Conservation (phyloP, 2,113 vertebrate species). For the Pterocles orientalis region DNA sequence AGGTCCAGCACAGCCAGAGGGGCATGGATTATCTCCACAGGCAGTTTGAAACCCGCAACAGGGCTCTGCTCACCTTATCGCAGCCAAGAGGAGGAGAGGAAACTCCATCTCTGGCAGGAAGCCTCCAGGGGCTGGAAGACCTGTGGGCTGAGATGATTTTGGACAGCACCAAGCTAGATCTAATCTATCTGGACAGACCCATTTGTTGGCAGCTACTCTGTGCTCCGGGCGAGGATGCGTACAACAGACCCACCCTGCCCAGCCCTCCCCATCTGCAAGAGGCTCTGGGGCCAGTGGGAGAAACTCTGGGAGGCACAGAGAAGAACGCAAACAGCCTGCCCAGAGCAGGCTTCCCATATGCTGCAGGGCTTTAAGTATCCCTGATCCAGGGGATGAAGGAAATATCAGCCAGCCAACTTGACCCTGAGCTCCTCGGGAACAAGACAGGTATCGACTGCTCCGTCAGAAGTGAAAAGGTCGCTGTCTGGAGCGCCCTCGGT, state of each 20-base stretch:
- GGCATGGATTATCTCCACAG: not conserved
- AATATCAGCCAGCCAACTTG: not conserved
- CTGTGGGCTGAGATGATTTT: not conserved
- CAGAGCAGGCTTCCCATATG: not conserved
- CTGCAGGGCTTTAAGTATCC: not conserved
- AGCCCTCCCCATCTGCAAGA: not conserved
- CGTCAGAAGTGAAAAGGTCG: not conserved
- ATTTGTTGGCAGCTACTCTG: not conserved
- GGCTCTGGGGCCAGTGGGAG: not conserved
- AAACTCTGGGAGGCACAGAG: not conserved
- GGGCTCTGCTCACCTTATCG: not conserved
- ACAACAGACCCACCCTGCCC: not conserved
- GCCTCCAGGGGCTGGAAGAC: not conserved
- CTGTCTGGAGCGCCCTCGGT: not conserved
- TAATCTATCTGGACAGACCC: not conserved
- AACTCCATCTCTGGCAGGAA: not conserved
- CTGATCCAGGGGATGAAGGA: not conserved
- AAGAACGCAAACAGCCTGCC: not conserved
- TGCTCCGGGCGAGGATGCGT: not conserved
- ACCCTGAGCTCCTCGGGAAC: not conserved
- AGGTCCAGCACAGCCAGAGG: conserved; percentile 2
- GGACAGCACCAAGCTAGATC: not conserved
- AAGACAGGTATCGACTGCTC: not conserved
- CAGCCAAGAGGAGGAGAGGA: not conserved
- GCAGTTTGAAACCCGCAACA: not conserved